These are phyloP conservation scores for Pseudomyrmex gracilis DNA, from an alignment of 1,140 invertebrate species.

Conservation along the genomic window DNA sequence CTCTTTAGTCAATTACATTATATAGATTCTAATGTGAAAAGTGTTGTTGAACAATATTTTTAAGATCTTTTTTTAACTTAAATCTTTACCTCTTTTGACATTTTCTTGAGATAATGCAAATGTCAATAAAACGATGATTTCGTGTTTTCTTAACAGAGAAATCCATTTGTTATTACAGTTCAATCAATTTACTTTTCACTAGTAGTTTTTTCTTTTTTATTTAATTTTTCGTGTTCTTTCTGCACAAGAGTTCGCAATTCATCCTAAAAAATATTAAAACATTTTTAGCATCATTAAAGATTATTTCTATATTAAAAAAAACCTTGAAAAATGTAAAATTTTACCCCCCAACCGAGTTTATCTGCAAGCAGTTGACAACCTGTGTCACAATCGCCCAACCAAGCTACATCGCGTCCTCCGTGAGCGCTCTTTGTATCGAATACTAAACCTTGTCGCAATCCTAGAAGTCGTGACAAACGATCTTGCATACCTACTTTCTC, in stretches of 20 bases:
- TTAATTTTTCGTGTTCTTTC: slow-evolving; percentile 86
- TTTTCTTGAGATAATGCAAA: slow-evolving; percentile 12
- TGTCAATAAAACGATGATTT: slow-evolving; percentile 39
- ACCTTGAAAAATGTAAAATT: slow-evolving; percentile 32
- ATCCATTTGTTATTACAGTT: background rate
- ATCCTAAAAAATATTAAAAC: slow-evolving; percentile 81
- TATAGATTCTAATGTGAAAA: background rate
- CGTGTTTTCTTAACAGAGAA: slow-evolving; percentile 21
- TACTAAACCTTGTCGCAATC: slow-evolving; percentile 87
- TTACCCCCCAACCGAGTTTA: slow-evolving; percentile 93
- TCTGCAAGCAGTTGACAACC: slow-evolving; percentile 92
- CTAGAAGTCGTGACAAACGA: slow-evolving; percentile 86
- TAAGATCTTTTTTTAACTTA: slow-evolving; percentile 8
- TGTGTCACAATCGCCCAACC: slow-evolving; percentile 95
- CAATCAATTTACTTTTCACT: slow-evolving; percentile 14
- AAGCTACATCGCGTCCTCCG: slow-evolving; percentile 91
- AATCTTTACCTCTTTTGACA: slow-evolving; percentile 15
- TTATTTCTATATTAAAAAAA: background rate
- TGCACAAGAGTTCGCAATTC: slow-evolving; percentile 87
- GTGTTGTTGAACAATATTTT: background rate
- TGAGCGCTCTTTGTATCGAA: slow-evolving; percentile 89
- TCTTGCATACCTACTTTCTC: slow-evolving; percentile 89
- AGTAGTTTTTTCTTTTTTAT: slow-evolving; percentile 62
- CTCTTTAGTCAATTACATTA: background rate
- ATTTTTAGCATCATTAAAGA: background rate